Base-by-base conservation (phyloP, 2,888 invertebrate genomes). In the Acleris sparsana region DNA sequence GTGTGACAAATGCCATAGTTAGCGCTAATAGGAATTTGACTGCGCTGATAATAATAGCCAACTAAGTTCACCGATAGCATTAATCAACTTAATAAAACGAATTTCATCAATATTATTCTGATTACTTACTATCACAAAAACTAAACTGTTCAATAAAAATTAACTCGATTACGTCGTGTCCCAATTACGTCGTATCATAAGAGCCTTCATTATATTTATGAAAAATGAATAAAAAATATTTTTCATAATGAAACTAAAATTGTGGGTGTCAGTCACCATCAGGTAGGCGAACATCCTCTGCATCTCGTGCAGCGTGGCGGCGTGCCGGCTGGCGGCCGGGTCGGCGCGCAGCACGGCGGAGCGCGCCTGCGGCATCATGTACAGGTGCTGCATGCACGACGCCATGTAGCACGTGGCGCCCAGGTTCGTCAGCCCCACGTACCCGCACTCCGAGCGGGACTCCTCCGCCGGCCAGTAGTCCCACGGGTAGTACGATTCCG, bases 371-470 rank as follows among this genome's bases (percentile, higher is more conserved):
- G 98, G 98, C 96, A 99, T 98, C 98, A 99, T 99, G 85, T 97
- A 99, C 71, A 99, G 90, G 86, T 99, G 99, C 85, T 99, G 99
- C 95, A 99, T 97, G 80, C 98, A 98, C 3, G 98, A 97, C 11
- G 99, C 99, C 98, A 99, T 98, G 87, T 99, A 99, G 84, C 99
- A 99, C 1, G 99, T 99, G 29, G 99, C 99, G 29, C 99, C 99
- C 17, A 99, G 93, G 89, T 99, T 99, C 0, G 98, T 98, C 5
- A 99, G 93, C 0, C 99, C 99, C 1, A 98, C 98, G 87, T 97
- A 98, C 13, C 99, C 99, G 85, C 98, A 98, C 79, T 97, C 97
- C 0, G 98, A 97, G 1, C 99, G 94, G 0, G 98, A 97, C 84
- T 98, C 99, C 80, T 99, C 99, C 69, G 97, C 97, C 3, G 99